Evolutionary conservation across 2,888 invertebrate genomes (phyloP).

Genomic region (Andrena hattorfiana): DNA sequence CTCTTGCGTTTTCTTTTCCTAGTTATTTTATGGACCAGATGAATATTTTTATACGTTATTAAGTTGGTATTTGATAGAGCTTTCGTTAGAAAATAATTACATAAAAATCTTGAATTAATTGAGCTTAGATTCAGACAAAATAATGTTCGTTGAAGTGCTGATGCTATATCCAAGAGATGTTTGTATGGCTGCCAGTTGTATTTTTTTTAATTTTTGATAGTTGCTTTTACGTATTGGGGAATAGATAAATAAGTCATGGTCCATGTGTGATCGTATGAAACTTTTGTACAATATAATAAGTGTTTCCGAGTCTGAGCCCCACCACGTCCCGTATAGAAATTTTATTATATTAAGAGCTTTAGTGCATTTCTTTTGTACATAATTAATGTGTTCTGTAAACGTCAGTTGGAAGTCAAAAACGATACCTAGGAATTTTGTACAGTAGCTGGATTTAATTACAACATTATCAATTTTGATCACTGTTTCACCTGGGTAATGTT

Average conservation of each 20-base stretch:
- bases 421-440: neutral
- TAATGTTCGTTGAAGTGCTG: neutral
- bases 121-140: neutral
- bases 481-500: neutral
- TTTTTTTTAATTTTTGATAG: neutral
- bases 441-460: neutral
- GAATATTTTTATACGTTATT: neutral
- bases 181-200: neutral
- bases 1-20: neutral
- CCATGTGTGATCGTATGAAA: neutral
- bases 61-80: neutral
- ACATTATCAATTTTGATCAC: neutral
- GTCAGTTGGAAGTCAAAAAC: neutral
- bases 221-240: neutral
- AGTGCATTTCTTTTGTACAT: neutral
- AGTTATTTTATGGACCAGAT: neutral
- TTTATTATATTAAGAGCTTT: neutral
- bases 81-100: neutral
- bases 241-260: neutral
- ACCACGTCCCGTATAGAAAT: neutral
- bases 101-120: neutral
- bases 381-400: neutral
- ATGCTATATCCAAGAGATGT: neutral
- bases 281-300: neutral
- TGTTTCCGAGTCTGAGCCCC: neutral